Percentiles rank a stretch among this genome's conserved stretches.
phyloP scores from a whole-genome alignment of 2,113 vertebrate species.

The Gnathonemus longibarbis region DNA sequence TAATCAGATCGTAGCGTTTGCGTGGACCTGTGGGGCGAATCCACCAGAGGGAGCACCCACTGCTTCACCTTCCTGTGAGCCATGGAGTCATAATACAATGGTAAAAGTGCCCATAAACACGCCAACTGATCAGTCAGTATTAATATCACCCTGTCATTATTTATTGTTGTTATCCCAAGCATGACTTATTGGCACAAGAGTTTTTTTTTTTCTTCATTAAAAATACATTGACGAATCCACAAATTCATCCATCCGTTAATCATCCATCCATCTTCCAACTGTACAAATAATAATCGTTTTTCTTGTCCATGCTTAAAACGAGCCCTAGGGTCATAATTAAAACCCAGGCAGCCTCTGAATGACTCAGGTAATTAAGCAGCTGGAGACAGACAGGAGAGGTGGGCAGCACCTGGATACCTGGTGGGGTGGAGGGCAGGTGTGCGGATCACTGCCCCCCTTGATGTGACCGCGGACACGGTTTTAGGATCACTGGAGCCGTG shows the following conservation, averaged over 20 bases:
- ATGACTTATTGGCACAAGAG: not conserved
- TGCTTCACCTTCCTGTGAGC: not conserved
- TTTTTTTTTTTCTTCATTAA: not conserved
- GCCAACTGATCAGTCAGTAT: not conserved
- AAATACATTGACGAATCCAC: not conserved
- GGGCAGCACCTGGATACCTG: not conserved
- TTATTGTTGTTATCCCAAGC: not conserved
- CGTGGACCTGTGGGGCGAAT: not conserved
- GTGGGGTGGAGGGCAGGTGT: slow-evolving; percentile 26
- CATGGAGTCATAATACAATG: not conserved
- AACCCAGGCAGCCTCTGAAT: not conserved
- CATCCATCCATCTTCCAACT: not conserved
- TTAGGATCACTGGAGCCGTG: slow-evolving; percentile 5
- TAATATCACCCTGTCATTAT: not conserved
- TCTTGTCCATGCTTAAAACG: not conserved
- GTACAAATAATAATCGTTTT: not conserved
- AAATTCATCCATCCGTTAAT: not conserved
- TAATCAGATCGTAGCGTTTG: not conserved
- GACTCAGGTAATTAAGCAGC: slow-evolving; percentile 14
- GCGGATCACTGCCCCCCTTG: slow-evolving; percentile 28
- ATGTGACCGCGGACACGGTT: slow-evolving; percentile 18
- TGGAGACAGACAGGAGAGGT: not conserved
- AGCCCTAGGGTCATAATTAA: not conserved
- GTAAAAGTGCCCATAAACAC: not conserved
- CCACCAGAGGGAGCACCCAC: not conserved